Percentiles rank a stretch among this genome's conserved stretches.
Evolutionary conservation across 2,113 vertebrate species (phyloP).

Genomic region (Barnardius zonarius): DNA sequence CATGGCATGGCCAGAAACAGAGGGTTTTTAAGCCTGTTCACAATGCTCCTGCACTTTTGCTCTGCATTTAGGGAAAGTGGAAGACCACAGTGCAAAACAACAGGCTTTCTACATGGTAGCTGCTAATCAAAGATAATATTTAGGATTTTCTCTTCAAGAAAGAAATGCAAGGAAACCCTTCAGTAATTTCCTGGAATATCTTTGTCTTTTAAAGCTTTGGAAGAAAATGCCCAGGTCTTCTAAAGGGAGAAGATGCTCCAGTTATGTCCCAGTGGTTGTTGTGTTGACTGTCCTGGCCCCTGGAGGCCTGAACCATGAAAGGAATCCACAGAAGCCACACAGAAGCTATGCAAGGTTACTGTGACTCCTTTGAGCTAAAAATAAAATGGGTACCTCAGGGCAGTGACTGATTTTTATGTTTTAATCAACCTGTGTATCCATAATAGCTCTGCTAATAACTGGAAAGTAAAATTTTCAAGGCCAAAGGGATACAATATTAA

Average conservation of each 20-base stretch:
- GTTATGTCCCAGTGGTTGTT: neutral
- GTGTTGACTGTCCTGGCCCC: neutral
- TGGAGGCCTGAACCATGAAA: neutral
- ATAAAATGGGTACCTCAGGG: neutral
- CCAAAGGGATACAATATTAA: neutral
- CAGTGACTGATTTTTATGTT: neutral
- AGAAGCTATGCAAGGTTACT: neutral
- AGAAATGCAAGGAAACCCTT: neutral
- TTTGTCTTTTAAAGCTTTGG: neutral
- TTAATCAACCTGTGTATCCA: neutral
- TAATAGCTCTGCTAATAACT: neutral
- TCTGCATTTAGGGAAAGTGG: neutral
- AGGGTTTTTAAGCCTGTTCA: neutral
- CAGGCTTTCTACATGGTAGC: neutral
- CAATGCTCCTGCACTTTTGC: neutral
- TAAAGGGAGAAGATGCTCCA: neutral
- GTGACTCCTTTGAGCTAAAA: neutral
- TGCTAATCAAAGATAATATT: neutral
- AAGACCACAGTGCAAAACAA: neutral
- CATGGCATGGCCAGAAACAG: neutral
- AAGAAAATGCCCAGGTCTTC: neutral
- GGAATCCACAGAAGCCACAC: neutral
- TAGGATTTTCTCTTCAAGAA: neutral
- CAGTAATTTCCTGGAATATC: neutral
- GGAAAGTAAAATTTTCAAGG: neutral